phyloP scores from a whole-genome alignment of 2,797 vertebrate genomes.

The Crypturellus tataupa region DNA sequence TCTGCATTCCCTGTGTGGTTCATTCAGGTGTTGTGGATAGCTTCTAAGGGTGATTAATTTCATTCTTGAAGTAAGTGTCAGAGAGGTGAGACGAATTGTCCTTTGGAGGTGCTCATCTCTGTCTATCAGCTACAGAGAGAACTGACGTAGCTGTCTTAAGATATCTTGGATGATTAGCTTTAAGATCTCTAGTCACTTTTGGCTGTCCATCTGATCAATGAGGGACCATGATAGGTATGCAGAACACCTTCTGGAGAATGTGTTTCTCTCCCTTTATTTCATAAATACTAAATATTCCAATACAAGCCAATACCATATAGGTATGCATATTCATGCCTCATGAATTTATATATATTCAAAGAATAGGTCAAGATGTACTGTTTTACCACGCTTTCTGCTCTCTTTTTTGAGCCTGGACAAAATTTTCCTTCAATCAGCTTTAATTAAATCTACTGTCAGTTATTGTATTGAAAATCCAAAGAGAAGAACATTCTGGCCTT shows the following conservation, averaged over 20 bases:
- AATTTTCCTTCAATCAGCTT: not conserved
- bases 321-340: not conserved
- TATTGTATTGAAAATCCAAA: not conserved
- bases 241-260: not conserved
- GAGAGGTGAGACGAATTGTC: not conserved
- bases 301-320: not conserved
- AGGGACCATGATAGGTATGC: not conserved
- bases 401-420: not conserved
- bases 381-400: not conserved
- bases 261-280: not conserved
- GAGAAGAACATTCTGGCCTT: not conserved
- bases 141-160: not conserved
- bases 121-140: not conserved
- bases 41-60: constrained; percentile 5
- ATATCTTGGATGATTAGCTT: not conserved
- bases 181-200: not conserved
- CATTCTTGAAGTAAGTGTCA: not conserved
- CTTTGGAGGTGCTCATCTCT: not conserved
- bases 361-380: not conserved
- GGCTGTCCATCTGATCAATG: not conserved
- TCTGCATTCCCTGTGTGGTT: not conserved
- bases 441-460: not conserved
- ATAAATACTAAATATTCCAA: not conserved
- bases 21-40: not conserved
- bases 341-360: not conserved